Evolutionary conservation across 2,797 vertebrate genomes (phyloP), one percentile per base, ranked within the genome.

Genomic region (Vespertilio murinus): DNA sequence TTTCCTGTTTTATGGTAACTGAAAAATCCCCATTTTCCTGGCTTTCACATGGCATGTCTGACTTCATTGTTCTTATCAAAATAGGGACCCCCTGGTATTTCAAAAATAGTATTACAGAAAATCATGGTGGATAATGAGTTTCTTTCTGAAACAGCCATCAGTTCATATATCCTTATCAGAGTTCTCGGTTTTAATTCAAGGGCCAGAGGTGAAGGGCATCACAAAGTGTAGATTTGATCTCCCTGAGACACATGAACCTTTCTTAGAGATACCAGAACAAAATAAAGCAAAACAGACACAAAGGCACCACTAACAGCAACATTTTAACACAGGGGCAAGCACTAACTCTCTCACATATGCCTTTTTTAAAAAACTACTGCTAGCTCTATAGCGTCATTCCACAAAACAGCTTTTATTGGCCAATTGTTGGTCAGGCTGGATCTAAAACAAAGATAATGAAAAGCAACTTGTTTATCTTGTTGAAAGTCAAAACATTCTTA

Each of bases 51-150:
- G 71, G 10, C 65, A 67, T 38, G 81, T 93, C 42, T 65, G 35
- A 75, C 94, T 97, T 95, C 70, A 81, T 88, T 90, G 59, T 80
- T 96, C 52, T 90, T 88, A 74, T 64, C 30, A 59, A 91, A 88
- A 77, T 81, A 77, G 12, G 30, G 8, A 94, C n/a, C 20, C 79
- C 14, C 23, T 86, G 69, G 28, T 86, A 83, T 69, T 93, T 95
- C 40, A 80, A 90, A 89, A 90, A 87, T 61, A 81, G 45, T 77
- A 47, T 84, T 45, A 42, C 56, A 49, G 71, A 28, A 71, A 70
- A 91, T 38, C n/a, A 59, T 88, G 87, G 64, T 54, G 28, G 80
- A 80, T 61, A 52, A 30, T 45, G 22, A 67, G 30, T 83, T 73
- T 94, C 73, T 88, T 88, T 88, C 73, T 91, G 83, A 88, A 95